Base-by-base conservation (phyloP, 2,888 invertebrate genomes). In the Cheilosia pagana region DNA sequence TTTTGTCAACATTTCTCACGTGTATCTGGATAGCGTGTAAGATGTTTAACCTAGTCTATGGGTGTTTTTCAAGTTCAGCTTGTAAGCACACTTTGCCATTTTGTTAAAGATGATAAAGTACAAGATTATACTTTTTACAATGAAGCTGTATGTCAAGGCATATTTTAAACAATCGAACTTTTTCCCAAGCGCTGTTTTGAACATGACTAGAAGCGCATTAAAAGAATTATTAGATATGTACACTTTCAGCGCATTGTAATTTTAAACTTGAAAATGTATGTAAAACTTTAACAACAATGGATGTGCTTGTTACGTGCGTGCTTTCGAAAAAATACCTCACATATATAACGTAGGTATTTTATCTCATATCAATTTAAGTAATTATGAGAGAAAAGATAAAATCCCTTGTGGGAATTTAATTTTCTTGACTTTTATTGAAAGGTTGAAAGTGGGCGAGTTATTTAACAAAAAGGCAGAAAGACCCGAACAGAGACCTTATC, bases 111-210 rank as follows among this genome's bases (percentile, higher is more conserved):
- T 45, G 2, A 35, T 35, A 35, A 12, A 35, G 35, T 12, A 35
- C 16, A 25, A 23, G 5, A 1, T 50, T 23, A 4, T 5, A 23
- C 12, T 50, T 21, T 23, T 21, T 50, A 23, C 3, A n/a, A 31
- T 16, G 16, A 8, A 53, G 16, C 41, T 43, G 8, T 25, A 2
- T 41, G 59, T 60, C 59, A 60, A 60, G 59, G 59, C 41, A 28
- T 16, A 21, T 4, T 16, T 16, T n/a, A 43, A 21, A 12, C n/a
- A 10, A n/a, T 25, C 10, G 1, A 28, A 6, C 4, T 2, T 60
- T 60, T 60, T 45, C 60, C 16, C 43, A 60, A 28, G 14, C 31
- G 14, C 12, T 16, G 45, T 43, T 23, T 41, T 23, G 23, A 14
- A 23, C 12, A 8, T 28, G 48, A 7, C 23, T 50, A 12, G 1